Conservation (phyloP, 2,888 invertebrate species). For the Phytoseiulus persimilis region DNA sequence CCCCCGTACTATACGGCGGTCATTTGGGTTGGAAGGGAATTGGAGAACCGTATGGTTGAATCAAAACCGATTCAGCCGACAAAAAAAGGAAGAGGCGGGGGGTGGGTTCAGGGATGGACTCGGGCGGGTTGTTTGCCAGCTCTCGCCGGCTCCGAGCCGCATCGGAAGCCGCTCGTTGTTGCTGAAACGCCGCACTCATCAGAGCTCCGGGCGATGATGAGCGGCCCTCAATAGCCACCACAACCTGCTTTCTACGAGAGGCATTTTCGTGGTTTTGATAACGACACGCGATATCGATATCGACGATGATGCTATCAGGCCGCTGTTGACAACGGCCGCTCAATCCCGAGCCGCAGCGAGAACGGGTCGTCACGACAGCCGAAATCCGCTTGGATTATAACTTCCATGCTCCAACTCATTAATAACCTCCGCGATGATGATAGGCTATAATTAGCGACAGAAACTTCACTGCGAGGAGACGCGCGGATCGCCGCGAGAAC, state of each 20-base stretch:
- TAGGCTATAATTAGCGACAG: conserved; percentile 5
- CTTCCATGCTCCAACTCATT: background rate
- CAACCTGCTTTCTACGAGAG: background rate
- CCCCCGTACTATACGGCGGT: background rate
- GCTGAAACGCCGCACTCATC: background rate
- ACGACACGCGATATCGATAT: conserved; percentile 5
- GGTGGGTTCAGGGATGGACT: too few species aligned
- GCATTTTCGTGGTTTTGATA: conserved; percentile 5
- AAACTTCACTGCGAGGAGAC: background rate
- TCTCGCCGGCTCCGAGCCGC: background rate
- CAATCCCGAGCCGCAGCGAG: background rate
- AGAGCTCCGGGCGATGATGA: background rate
- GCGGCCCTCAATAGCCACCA: background rate
- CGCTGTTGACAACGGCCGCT: background rate
- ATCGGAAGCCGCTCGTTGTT: background rate
- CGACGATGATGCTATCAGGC: background rate
- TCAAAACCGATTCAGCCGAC: too few species aligned
- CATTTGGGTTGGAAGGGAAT: too few species aligned
- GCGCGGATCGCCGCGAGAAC: background rate
- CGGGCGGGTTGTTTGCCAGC: background rate
- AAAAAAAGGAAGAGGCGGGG: too few species aligned
- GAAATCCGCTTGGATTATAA: background rate
- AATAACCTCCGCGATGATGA: background rate
- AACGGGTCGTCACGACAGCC: background rate
- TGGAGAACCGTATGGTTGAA: too few species aligned